Evolutionary conservation across 2,888 invertebrate species (phyloP), one percentile per base, ranked within the genome.

Genomic region (Lepidocyrtinus sp.): DNA sequence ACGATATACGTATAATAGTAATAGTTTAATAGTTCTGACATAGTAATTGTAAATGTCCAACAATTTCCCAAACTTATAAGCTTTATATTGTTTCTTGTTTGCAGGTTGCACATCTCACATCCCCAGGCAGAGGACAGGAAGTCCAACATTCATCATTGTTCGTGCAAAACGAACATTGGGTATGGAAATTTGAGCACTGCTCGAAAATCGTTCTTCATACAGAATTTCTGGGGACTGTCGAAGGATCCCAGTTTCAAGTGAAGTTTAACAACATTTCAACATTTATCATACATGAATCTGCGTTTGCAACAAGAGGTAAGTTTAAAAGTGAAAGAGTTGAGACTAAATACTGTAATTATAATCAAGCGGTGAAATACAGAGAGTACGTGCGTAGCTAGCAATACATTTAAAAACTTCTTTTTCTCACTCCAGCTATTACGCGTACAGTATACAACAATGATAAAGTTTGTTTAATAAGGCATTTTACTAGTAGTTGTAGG

Each of bases 181-280:
- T 55, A 21, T 85, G 85, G 85, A 82, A 27, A 19, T 82, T 85
- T 64, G 83, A 84, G 68, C 63, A 81, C 15, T 86, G 86, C 62
- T 69, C 75, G 7, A 71, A 81, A 55, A 63, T 86, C 1, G 78
- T 84, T 27, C 70, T 83, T 22, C 73, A 85, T 21, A 27, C 77
- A 1, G 68, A 59, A 9, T 74, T 64, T 22, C 64, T 81, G 2
- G 65, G 77, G 19, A 45, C 74, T n/a, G 79, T 75, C 27, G 74
- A 79, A n/a, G 84, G 85, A 46, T 76, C 75, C 15, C 75, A 84
- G 36, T 82, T 86, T 26, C 72, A 74, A 27, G 67, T 85, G 59
- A 75, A 83, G 61, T 82, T 86, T 24, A 46, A 63, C 50, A 84
- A 86, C 67, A 81, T 85, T 24, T 83, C 85, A 2, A 70, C 79